Base-by-base conservation (phyloP, 1,140 invertebrate species). In the Pseudomyrmex concolor region DNA sequence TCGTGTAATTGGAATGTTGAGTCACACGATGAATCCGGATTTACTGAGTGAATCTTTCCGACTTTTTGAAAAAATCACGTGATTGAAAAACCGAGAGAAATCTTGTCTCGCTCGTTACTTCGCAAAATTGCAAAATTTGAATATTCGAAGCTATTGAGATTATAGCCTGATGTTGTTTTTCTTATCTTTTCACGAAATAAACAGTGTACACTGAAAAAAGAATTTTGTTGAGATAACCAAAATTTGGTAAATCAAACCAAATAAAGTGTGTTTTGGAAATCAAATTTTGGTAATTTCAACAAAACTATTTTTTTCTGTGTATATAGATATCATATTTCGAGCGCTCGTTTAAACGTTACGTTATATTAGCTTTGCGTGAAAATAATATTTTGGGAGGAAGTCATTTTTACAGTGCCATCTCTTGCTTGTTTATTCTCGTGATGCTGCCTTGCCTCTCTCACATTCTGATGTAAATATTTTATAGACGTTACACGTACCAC, bases 1-100 rank as follows among this genome's bases (percentile, higher is more conserved):
- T 25, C 80, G 43, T 73, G 73, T 87, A 84, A 88, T 84, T 87
- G 86, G 51, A 87, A 88, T 66, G 83, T 82, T 64, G 55, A 72
- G 80, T 85, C 67, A 19, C 70, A 45, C 51, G 17, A 17, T 25
- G n/a, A 45, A 34, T 22, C 57, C 22, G n/a, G 64, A 64, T 63
- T 76, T 70, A 10, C 19, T n/a, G 4, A 43, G 12, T 50, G n/a
- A 50, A 45, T 43, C 45, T 72, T 12, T 50, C 77, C 43, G 1
- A 57, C 2, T 25, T 59, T 71, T 22, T 8, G n/a, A 25, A 62
- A 62, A 19, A 45, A 62, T 43, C 54, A n/a, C 34, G 25, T n/a
- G 19, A 57, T 78, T n/a, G 25, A 64, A 25, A 76, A 54, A 45
- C 45, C 10, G 60, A 60, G 22, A 17, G 8, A 34, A 4, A 2